Conservation (phyloP, 2,888 invertebrate species). For the Zaprionus bogoriensis region DNA sequence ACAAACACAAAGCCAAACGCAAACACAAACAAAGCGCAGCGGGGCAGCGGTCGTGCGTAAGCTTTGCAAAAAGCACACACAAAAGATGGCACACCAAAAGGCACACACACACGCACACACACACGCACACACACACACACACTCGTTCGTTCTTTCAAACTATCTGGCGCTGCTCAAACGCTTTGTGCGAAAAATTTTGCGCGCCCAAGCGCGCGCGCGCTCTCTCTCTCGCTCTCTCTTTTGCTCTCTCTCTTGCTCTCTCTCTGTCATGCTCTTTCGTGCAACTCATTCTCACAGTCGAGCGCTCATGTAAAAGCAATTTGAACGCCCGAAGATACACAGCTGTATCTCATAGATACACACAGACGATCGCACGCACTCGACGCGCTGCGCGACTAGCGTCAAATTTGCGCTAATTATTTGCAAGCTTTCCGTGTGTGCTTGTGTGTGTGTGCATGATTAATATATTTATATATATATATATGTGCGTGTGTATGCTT, state of each 20-base stretch:
- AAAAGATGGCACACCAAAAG: slow-evolving; percentile 44
- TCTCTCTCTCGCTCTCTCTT: slow-evolving; percentile 10
- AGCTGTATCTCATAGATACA: slow-evolving; percentile 50
- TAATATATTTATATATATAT: background rate
- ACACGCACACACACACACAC: background rate
- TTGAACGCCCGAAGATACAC: slow-evolving; percentile 51
- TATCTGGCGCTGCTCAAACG: slow-evolving; percentile 29
- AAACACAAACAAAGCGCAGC: slow-evolving; percentile 13
- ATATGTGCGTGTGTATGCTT: too few relatives aligned
- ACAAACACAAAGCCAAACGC: slow-evolving; percentile 11
- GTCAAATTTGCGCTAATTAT: slow-evolving; percentile 76
- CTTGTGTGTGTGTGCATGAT: background rate
- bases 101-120: slow-evolving; percentile 12
- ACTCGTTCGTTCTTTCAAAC: slow-evolving; percentile 30
- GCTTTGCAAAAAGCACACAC: slow-evolving; percentile 53
- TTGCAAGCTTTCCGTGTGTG: slow-evolving; percentile 54
- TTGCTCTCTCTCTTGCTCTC: slow-evolving; percentile 7
- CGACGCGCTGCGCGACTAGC: slow-evolving; percentile 52
- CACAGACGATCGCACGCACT: slow-evolving; percentile 61
- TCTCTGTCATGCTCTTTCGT: too few relatives aligned
- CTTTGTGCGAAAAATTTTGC: slow-evolving; percentile 35
- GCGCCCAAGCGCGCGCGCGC: slow-evolving; percentile 37
- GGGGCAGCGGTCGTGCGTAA: slow-evolving; percentile 55
- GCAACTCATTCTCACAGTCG: slow-evolving; percentile 9
- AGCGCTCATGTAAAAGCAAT: slow-evolving; percentile 48